Evolutionary conservation across 2,888 invertebrate species (phyloP), one percentile per base, ranked within the genome.

Genomic region (Notodonta ziczac): DNA sequence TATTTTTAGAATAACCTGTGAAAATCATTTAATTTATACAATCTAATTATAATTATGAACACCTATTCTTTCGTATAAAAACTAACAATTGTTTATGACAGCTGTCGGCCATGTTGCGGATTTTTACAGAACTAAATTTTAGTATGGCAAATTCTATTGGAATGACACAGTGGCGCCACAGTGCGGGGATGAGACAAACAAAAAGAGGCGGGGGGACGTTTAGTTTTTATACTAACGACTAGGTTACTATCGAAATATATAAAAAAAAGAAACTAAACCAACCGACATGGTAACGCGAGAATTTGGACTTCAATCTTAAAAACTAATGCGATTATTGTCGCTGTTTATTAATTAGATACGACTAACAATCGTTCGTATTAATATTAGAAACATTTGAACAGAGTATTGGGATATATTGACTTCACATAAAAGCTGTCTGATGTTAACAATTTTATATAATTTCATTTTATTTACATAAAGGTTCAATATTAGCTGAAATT

Each of bases 281-380:
- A 72, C 73, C 74, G 74, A 74, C 72, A 72, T 81, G 80, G 80
- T 81, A 81, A 81, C 80, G 62, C 72, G 65, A 72, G 60, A 78
- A 73, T 77, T 80, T 81, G 72, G 77, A 79, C 70, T 67, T 69
- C 64, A 9, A 66, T 61, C 77, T 78, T 77, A 81, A 68, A 66
- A 69, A 66, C 73, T 62, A 72, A 67, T 55, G 71, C 76, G 72
- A 75, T 72, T 72, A 80, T 81, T 79, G 82, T 81, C 82, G 76
- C 78, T 65, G 68, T 67, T 74, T 70, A 60, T 67, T 60, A 63
- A 65, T 48, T 48, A 24, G 24, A 24, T 2, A n/a, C 7, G 13
- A 48, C 44, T 44, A 44, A 44, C 35, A 4, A 42, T 42, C 42
- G 42, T 42, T 42, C 12, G 42, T 42, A 42, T 42, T 42, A 42